Evolutionary conservation across 2,888 invertebrate genomes (phyloP).

Genomic region (Dicyrtomina minuta): DNA sequence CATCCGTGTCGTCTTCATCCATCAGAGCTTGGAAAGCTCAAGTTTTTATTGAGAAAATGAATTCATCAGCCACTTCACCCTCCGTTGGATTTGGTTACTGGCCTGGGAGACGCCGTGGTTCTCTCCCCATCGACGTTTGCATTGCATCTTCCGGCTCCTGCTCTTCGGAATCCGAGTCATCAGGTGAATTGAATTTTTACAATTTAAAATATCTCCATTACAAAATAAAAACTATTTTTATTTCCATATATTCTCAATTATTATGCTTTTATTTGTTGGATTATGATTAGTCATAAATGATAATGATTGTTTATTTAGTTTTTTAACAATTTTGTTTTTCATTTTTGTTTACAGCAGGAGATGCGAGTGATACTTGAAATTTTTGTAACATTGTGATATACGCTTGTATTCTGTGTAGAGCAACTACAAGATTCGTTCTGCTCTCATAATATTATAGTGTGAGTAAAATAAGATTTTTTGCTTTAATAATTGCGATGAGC

Average conservation of each 20-base stretch:
- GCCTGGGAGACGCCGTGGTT: slow-evolving; percentile 50
- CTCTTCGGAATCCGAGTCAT: slow-evolving; percentile 54
- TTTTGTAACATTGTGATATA: slow-evolving; percentile 27
- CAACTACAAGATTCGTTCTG: no score
- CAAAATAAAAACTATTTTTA: not conserved
- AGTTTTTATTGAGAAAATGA: slow-evolving; percentile 50
- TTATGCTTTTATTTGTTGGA: not conserved
- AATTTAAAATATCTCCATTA: not conserved
- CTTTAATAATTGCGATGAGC: slow-evolving; percentile 15
- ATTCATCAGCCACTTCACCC: slow-evolving; percentile 38
- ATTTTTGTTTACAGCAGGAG: slow-evolving; percentile 17
- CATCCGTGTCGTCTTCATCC: slow-evolving; percentile 39
- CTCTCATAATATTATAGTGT: not conserved
- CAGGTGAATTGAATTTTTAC: slow-evolving; percentile 41
- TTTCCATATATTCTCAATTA: not conserved
- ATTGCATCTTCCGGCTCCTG: slow-evolving; percentile 53
- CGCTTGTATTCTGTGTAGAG: no score
- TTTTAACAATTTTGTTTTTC: slow-evolving; percentile 12
- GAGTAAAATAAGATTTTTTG: slow-evolving; percentile 8
- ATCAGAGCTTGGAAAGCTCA: slow-evolving; percentile 50
- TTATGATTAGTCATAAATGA: no score
- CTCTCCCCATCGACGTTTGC: slow-evolving; percentile 51
- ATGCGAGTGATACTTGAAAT: slow-evolving; percentile 33
- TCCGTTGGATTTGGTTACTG: slow-evolving; percentile 37
- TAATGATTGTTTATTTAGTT: no score